phyloP scores from a whole-genome alignment of 1,140 invertebrate species.

The Diprion similis region DNA sequence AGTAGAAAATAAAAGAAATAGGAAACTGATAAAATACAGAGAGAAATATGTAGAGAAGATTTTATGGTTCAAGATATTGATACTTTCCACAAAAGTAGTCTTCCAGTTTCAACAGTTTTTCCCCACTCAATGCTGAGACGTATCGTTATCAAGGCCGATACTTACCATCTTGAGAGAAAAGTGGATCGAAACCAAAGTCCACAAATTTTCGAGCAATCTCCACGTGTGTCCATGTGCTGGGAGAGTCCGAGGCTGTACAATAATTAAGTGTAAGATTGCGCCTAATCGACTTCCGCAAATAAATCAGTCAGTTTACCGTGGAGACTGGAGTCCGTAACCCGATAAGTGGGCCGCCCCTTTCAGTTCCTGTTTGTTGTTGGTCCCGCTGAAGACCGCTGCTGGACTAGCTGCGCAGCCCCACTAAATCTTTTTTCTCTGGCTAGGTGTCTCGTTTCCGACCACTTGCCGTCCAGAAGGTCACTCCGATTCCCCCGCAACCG shows the following conservation, averaged over 20 bases:
- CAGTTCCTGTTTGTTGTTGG: slow-evolving; percentile 34
- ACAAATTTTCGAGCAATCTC: neutral
- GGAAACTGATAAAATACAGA: too few relatives aligned
- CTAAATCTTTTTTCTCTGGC: neutral
- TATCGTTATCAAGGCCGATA: too few relatives aligned
- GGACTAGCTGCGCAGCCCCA: neutral
- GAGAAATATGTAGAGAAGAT: too few relatives aligned
- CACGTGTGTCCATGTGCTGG: neutral
- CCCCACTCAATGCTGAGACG: too few relatives aligned
- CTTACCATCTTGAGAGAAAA: too few relatives aligned
- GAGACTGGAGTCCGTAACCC: slow-evolving; percentile 21
- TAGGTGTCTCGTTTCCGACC: slow-evolving; percentile 28
- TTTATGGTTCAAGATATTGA: too few relatives aligned
- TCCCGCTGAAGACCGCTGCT: neutral
- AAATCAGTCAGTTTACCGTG: slow-evolving; percentile 29
- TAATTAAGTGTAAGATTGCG: slow-evolving; percentile 30
- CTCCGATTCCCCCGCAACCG: slow-evolving; percentile 2
- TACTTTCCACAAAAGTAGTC: too few relatives aligned
- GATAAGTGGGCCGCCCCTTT: slow-evolving; percentile 31
- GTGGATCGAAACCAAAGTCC: too few relatives aligned
- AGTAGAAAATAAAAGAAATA: too few relatives aligned
- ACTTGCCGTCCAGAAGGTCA: slow-evolving; percentile 29
- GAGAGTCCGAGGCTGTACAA: too few relatives aligned
- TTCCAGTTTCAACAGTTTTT: too few relatives aligned
- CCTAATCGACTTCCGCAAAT: slow-evolving; percentile 37